A percentile compares a stretch with the other conserved stretches of the same genome.
Evolutionary conservation across 1,140 invertebrate genomes (phyloP).

Genomic region (Apocrypta bakeri): DNA sequence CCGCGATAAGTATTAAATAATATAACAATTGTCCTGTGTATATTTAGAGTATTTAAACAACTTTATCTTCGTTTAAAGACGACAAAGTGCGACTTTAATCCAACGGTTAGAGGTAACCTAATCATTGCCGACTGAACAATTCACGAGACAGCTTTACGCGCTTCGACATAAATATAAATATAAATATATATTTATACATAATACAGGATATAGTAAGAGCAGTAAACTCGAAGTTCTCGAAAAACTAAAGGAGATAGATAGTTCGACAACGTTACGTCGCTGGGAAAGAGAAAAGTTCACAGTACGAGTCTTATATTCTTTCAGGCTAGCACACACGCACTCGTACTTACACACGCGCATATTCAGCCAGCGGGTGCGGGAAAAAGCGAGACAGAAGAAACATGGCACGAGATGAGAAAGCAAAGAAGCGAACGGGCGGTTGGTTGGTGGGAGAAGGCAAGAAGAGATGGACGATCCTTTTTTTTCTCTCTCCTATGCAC

Average conservation of each 20-base stretch:
- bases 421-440: slow-evolving; percentile 23
- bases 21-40: too few species aligned
- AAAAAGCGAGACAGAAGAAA: slow-evolving; percentile 32
- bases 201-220: too few species aligned
- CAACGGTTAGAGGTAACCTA: too few species aligned
- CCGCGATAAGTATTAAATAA: too few species aligned
- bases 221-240: slow-evolving; percentile 15
- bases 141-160: too few species aligned
- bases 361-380: neutral
- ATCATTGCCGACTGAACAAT: too few species aligned
- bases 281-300: neutral
- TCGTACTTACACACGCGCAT: neutral
- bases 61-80: too few species aligned
- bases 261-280: slow-evolving; percentile 26
- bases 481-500: slow-evolving; percentile 19
- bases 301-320: neutral
- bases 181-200: too few species aligned
- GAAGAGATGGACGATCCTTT: slow-evolving; percentile 19
- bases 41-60: too few species aligned
- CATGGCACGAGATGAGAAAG: slow-evolving; percentile 51
- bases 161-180: too few species aligned
- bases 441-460: slow-evolving; percentile 25
- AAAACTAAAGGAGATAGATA: slow-evolving; percentile 20
- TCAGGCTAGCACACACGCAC: neutral
- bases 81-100: too few species aligned